phyloP scores from a whole-genome alignment of 2,888 invertebrate species.

The Zeuzera pyrina region DNA sequence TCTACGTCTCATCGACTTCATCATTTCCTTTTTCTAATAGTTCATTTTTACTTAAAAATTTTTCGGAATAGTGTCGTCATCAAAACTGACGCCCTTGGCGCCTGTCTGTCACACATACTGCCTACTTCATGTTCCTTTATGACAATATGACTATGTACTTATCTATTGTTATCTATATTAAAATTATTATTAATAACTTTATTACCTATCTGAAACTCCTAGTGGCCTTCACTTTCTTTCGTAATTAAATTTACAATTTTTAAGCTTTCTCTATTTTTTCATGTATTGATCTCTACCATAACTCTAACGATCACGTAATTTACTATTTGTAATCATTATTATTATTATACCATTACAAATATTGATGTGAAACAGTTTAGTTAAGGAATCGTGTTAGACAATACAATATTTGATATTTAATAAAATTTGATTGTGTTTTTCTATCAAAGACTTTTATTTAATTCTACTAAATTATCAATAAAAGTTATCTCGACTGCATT shows the following conservation, averaged over 20 bases:
- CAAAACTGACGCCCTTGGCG: not conserved
- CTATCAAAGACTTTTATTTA: conserved; percentile 20
- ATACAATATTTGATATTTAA: conserved; percentile 74
- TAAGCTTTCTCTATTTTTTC: too few species aligned
- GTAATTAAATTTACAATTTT: too few species aligned
- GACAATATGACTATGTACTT: conserved; percentile 27
- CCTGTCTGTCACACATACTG: too few species aligned
- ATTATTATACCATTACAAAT: conserved; percentile 53
- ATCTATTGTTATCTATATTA: conserved; percentile 10
- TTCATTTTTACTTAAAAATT: conserved; percentile 11
- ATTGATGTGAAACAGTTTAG: conserved; percentile 71
- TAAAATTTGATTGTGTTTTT: conserved; percentile 73
- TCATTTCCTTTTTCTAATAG: conserved; percentile 17
- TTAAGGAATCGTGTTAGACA: conserved; percentile 73
- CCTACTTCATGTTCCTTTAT: conserved; percentile 68
- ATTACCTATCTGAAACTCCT: conserved; percentile 8
- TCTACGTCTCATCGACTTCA: conserved; percentile 43
- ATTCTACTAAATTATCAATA: not conserved
- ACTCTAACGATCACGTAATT: too few species aligned
- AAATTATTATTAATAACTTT: conserved; percentile 8
- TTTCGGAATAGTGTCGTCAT: not conserved
- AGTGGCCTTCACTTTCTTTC: conserved; percentile 9
- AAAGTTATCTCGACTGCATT: conserved; percentile 11
- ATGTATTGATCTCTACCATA: too few species aligned
- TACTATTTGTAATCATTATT: conserved; percentile 60